Evolutionary conservation across 2,888 invertebrate species (phyloP).

Genomic region (Holacanthella duospinosa): DNA sequence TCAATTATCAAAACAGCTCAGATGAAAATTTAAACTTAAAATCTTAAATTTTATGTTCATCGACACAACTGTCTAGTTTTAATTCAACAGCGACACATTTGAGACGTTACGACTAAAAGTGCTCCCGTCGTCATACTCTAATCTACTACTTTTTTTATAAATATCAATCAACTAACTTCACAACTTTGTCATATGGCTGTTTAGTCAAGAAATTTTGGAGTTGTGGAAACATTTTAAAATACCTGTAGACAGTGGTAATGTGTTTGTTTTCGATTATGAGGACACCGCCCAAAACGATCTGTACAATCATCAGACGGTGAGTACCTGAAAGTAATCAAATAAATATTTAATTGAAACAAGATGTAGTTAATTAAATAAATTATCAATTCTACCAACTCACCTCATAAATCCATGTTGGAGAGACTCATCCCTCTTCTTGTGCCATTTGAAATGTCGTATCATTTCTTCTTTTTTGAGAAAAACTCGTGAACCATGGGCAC

Average conservation of each 20-base stretch:
- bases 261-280: conserved; percentile 86
- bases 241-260: conserved; percentile 95
- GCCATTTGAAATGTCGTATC: conserved; percentile 98
- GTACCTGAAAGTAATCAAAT: conserved; percentile 50
- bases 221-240: too few species aligned
- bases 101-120: too few species aligned
- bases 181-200: too few species aligned
- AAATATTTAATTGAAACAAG: conserved; percentile 3
- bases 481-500: conserved; percentile 57
- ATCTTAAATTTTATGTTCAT: too few species aligned
- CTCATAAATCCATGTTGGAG: conserved; percentile 88
- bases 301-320: conserved; percentile 91
- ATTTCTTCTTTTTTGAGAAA: conserved; percentile 97
- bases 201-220: too few species aligned
- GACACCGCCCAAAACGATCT: conserved; percentile 67
- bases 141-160: too few species aligned
- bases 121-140: too few species aligned
- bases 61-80: too few species aligned
- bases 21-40: too few species aligned
- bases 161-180: too few species aligned
- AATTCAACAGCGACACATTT: too few species aligned
- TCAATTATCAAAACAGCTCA: too few species aligned
- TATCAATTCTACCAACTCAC: conserved; percentile 11
- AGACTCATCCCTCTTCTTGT: conserved; percentile 94
- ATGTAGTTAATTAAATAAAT: not conserved